A percentile compares a stretch with the other conserved stretches of the same genome.
These are phyloP conservation scores for Caranx ignobilis DNA, from an alignment of 2,113 vertebrate species.

Conservation along the genomic window DNA sequence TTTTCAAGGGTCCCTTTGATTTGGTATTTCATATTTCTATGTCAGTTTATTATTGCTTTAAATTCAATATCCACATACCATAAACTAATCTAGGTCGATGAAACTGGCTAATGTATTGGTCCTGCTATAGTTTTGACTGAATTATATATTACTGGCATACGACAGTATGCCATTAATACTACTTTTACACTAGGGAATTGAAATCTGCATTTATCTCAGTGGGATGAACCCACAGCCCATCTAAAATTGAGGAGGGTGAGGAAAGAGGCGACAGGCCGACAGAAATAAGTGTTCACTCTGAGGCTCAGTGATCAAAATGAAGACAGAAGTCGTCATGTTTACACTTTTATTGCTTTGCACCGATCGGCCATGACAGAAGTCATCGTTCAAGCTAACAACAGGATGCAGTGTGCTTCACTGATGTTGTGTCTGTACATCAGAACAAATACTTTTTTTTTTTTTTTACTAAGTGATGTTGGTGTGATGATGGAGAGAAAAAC, in stretches of 20 bases:
- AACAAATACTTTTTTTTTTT: constrained; percentile 22
- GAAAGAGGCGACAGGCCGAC: not conserved
- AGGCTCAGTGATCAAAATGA: not conserved
- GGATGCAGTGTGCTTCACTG: constrained; percentile 59
- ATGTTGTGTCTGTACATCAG: constrained; percentile 49
- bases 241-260: not conserved
- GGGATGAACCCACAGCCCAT: not conserved
- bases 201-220: too few species aligned
- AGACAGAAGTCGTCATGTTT: constrained; percentile 37
- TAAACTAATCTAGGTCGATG: not conserved
- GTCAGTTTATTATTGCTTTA: not conserved
- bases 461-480: constrained; percentile 10
- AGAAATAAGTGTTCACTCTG: not conserved
- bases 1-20: not conserved
- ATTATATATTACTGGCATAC: not conserved
- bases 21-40: not conserved
- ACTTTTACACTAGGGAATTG: not conserved
- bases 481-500: constrained; percentile 8
- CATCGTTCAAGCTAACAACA: constrained; percentile 62
- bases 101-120: not conserved
- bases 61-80: not conserved
- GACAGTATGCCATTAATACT: too few species aligned
- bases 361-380: constrained; percentile 80
- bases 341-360: constrained; percentile 92
- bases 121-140: not conserved